Evolutionary conservation across 2,888 invertebrate genomes (phyloP).

Genomic region (Sphaeridia pumilis): DNA sequence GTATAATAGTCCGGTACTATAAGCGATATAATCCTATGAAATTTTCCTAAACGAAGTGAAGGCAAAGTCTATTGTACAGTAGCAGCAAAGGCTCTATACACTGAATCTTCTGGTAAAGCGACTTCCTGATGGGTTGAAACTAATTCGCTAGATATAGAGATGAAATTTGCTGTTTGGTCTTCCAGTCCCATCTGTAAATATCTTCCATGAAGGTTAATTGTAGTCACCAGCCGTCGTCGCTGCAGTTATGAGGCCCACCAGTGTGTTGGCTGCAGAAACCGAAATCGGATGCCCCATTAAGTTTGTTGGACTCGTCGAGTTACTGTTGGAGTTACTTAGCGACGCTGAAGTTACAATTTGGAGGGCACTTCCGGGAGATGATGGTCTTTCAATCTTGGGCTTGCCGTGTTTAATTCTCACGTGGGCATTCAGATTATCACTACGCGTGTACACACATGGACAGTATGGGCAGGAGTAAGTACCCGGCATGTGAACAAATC

Average conservation of each 20-base stretch:
- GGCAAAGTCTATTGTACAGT: no score
- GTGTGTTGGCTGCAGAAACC: conserved; percentile 32
- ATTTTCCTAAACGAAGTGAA: no score
- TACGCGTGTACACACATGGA: conserved; percentile 34
- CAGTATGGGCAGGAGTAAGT: conserved; percentile 33
- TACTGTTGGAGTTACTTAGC: conserved; percentile 24
- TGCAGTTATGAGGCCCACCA: conserved; percentile 34
- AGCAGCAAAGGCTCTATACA: no score
- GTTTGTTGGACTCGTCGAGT: conserved; percentile 32
- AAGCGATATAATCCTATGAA: no score
- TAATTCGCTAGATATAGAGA: no score
- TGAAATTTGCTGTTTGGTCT: background rate
- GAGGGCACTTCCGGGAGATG: conserved; percentile 3
- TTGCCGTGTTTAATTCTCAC: conserved; percentile 35
- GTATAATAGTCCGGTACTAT: no score
- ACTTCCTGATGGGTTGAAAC: no score
- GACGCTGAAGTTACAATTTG: conserved; percentile 7
- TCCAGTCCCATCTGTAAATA: background rate
- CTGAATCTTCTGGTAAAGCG: no score
- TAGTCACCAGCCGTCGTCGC: conserved; percentile 20
- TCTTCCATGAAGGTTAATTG: conserved; percentile 4
- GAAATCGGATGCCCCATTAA: conserved; percentile 16
- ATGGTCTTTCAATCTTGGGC: conserved; percentile 28
- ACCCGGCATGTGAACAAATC: conserved; percentile 36
- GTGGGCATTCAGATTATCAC: conserved; percentile 36